These are phyloP conservation scores for Sialis fuliginosa DNA, from an alignment of 2,888 invertebrate genomes.

Conservation along the genomic window DNA sequence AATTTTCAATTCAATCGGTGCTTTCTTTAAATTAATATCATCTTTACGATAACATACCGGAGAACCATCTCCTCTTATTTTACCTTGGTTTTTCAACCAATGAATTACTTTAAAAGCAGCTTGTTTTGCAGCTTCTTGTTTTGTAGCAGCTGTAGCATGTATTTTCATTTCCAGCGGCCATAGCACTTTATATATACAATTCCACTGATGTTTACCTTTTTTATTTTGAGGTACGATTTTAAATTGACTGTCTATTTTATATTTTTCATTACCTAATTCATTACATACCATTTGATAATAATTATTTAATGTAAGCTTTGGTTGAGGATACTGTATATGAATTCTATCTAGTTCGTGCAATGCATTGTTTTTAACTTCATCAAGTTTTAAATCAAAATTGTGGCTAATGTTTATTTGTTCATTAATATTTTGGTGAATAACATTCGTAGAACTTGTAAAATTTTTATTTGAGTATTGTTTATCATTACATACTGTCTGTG, in stretches of 20 bases:
- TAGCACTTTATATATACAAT: conserved; percentile 30
- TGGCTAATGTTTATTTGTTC: no score
- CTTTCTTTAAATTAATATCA: conserved; percentile 21
- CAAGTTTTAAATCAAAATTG: no score
- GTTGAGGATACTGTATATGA: conserved; percentile 27
- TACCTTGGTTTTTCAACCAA: conserved; percentile 30
- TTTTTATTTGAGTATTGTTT: no score
- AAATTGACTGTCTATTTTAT: conserved; percentile 23
- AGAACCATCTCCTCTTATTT: conserved; percentile 27
- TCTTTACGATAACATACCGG: conserved; percentile 30
- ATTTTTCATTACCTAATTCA: conserved; percentile 26
- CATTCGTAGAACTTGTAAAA: no score
- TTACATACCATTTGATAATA: conserved; percentile 25
- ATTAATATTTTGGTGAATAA: no score
- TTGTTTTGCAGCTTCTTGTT: conserved; percentile 32
- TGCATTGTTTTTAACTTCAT: background rate
- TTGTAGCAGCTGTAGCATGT: conserved; percentile 29
- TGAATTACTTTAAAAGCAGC: conserved; percentile 34
- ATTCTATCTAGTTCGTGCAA: conserved; percentile 21
- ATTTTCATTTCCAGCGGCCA: conserved; percentile 41
- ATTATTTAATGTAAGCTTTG: conserved; percentile 31
- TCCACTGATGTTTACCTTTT: conserved; percentile 25
- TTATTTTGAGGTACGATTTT: conserved; percentile 18
- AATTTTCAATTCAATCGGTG: conserved; percentile 21
- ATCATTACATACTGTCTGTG: no score